Conservation (phyloP, 2,888 invertebrate species). For the Agonopterix alstromeriana region DNA sequence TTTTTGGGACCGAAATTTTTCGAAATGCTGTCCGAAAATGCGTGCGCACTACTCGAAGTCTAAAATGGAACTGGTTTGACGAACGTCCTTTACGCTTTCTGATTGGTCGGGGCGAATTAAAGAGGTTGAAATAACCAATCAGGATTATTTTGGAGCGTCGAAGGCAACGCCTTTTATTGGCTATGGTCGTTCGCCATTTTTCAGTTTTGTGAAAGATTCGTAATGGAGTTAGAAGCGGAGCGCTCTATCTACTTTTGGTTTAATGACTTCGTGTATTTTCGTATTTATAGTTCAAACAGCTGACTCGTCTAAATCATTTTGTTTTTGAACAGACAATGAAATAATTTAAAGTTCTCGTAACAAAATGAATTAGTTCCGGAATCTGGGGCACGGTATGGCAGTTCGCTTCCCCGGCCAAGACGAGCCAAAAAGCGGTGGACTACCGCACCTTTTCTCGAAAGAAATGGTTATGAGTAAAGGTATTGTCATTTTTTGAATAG, state of each 20-base stretch:
- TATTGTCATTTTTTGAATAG: too few species aligned
- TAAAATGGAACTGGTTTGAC: constrained; percentile 72
- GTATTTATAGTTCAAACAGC: constrained; percentile 55
- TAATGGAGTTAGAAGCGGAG: constrained; percentile 62
- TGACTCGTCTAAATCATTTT: constrained; percentile 52
- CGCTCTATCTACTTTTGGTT: constrained; percentile 19
- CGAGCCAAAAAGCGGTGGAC: too few species aligned
- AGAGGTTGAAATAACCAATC: constrained; percentile 46
- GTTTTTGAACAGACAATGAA: neutral
- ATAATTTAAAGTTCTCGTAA: too few species aligned
- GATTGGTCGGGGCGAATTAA: constrained; percentile 49
- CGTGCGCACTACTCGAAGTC: constrained; percentile 46
- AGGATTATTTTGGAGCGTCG: constrained; percentile 20
- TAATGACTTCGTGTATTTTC: constrained; percentile 34
- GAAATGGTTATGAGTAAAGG: too few species aligned
- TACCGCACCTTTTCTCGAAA: too few species aligned
- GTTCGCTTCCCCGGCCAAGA: too few species aligned
- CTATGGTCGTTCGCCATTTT: constrained; percentile 63
- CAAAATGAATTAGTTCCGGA: too few species aligned
- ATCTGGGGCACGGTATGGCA: too few species aligned
- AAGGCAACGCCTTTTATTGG: constrained; percentile 68
- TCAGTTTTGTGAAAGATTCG: constrained; percentile 64
- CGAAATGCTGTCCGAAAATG: constrained; percentile 27
- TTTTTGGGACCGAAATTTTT: constrained; percentile 23
- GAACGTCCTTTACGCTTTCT: constrained; percentile 45